Conservation (phyloP, 2,113 vertebrate species). For the Ailurus styani region DNA sequence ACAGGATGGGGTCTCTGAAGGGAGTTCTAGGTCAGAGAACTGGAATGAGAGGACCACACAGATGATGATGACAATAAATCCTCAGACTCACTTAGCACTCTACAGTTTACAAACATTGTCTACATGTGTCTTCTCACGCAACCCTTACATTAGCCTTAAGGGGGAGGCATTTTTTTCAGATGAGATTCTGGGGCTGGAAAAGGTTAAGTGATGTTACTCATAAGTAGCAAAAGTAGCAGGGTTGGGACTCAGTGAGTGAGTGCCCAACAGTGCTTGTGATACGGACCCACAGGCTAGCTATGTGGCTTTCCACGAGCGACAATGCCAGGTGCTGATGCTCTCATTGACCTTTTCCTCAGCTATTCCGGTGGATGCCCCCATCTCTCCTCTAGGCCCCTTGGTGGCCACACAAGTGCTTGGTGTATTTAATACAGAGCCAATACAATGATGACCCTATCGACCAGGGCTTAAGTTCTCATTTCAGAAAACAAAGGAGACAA, state of each 20-base stretch:
- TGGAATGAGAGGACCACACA: not conserved
- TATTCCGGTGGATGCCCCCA: too few relatives aligned
- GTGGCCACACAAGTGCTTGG: not conserved
- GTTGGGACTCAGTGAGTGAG: not conserved
- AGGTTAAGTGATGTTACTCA: not conserved
- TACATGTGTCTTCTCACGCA: rapidly evolving
- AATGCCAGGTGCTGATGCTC: not conserved
- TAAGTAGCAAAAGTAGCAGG: not conserved
- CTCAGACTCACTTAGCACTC: not conserved
- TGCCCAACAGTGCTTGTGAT: not conserved
- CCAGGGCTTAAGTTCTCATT: not conserved
- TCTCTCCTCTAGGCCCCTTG: not conserved
- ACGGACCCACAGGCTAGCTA: not conserved
- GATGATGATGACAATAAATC: not conserved
- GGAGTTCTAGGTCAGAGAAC: not conserved
- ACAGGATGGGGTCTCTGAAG: not conserved
- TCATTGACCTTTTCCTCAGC: not conserved
- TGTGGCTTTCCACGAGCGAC: not conserved
- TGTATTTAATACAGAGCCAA: not conserved
- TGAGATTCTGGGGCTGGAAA: not conserved
- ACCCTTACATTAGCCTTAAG: not conserved
- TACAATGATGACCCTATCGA: too few relatives aligned
- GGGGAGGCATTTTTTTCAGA: not conserved
- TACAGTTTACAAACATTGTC: not conserved
- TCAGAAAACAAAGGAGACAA: not conserved